phyloP scores from a whole-genome alignment of 2,888 invertebrate genomes.

The Latheticus oryzae region DNA sequence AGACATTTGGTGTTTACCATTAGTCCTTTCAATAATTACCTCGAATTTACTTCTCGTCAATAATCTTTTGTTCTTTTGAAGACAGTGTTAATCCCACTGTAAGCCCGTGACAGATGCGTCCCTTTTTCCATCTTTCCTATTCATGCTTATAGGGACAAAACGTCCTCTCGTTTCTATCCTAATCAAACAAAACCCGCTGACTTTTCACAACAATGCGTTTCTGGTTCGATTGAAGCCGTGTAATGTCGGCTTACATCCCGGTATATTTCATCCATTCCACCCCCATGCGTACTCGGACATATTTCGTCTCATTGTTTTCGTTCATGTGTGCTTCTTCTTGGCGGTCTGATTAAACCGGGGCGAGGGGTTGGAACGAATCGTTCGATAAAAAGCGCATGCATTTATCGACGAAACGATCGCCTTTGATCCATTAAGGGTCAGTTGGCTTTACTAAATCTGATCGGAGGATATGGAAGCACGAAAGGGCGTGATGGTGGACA shows the following conservation, averaged over 20 bases:
- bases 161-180: conserved; percentile 61
- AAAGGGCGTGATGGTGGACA: conserved; percentile 41
- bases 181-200: conserved; percentile 66
- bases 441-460: conserved; percentile 35
- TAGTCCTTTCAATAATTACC: too few species aligned
- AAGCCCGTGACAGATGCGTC: too few species aligned
- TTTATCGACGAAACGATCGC: conserved; percentile 18
- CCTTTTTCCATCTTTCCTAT: too few species aligned
- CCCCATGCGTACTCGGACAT: conserved; percentile 49
- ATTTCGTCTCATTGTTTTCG: conserved; percentile 43
- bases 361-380: conserved; percentile 27
- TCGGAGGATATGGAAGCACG: conserved; percentile 31
- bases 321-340: conserved; percentile 44
- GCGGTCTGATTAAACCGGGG: conserved; percentile 48
- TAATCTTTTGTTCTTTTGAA: too few species aligned
- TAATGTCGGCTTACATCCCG: conserved; percentile 58
- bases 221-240: conserved; percentile 62
- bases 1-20: too few species aligned
- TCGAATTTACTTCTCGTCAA: too few species aligned
- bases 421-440: conserved; percentile 15
- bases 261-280: conserved; percentile 52
- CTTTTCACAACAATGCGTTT: conserved; percentile 64
- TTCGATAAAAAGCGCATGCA: conserved; percentile 39
- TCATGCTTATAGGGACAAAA: conserved; percentile 65
- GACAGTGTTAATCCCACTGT: too few species aligned